phyloP scores from a whole-genome alignment of 2,888 invertebrate genomes.

The Subacronicta megacephala region DNA sequence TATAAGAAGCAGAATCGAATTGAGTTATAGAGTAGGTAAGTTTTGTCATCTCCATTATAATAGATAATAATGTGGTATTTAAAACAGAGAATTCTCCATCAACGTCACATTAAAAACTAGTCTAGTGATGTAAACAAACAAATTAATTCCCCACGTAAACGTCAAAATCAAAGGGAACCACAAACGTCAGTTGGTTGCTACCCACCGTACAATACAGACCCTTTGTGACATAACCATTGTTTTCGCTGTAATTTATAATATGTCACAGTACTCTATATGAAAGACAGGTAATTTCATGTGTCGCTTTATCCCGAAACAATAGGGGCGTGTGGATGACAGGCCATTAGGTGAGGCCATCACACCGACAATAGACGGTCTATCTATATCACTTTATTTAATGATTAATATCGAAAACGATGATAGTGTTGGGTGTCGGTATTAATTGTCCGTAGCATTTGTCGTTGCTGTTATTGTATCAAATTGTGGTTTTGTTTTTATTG shows the following conservation, averaged over 20 bases:
- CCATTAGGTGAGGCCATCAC: conserved; percentile 77
- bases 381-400: conserved; percentile 55
- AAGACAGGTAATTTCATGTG: conserved; percentile 83
- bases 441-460: conserved; percentile 45
- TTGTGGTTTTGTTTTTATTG: conserved; percentile 8
- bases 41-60: too few species aligned
- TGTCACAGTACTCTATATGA: conserved; percentile 67
- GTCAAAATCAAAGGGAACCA: conserved; percentile 54
- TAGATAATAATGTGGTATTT: too few species aligned
- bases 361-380: conserved; percentile 63
- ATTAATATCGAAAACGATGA: conserved; percentile 58
- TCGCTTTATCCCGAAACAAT: conserved; percentile 80
- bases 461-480: conserved; percentile 16
- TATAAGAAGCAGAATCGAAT: too few species aligned
- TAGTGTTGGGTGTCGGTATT: conserved; percentile 37
- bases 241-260: conserved; percentile 73
- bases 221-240: conserved; percentile 61
- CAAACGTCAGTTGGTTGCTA: conserved; percentile 44
- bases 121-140: conserved; percentile 20
- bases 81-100: too few species aligned
- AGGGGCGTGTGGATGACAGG: conserved; percentile 78
- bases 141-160: conserved; percentile 36
- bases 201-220: conserved; percentile 48
- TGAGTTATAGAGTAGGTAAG: too few species aligned
- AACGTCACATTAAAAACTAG: conserved; percentile 15